A percentile compares a stretch with the other conserved stretches of the same genome.
Conservation (phyloP, 2,888 invertebrate genomes). For the Lottia scabra region DNA sequence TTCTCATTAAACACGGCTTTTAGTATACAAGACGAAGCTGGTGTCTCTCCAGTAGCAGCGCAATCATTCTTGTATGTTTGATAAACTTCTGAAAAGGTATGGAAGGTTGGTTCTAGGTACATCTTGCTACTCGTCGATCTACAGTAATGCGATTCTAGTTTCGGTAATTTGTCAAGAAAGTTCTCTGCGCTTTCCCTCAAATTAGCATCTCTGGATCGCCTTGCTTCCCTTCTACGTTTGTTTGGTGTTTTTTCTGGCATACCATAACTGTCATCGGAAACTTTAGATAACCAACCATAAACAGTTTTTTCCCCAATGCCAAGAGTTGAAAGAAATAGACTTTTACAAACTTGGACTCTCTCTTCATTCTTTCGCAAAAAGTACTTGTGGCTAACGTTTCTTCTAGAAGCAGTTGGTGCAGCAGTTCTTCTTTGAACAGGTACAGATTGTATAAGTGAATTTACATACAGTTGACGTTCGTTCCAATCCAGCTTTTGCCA, state of each 20-base stretch:
- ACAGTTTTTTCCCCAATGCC: slow-evolving; percentile 31
- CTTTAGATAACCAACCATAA: slow-evolving; percentile 25
- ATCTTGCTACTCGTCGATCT: slow-evolving; percentile 11
- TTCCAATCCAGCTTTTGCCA: background rate
- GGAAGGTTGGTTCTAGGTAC: no score
- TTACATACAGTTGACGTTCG: background rate
- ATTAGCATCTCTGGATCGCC: background rate
- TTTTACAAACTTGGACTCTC: slow-evolving; percentile 30
- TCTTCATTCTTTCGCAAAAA: slow-evolving; percentile 18
- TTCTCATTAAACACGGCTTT: background rate
- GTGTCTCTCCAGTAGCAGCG: background rate
- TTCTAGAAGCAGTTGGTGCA: slow-evolving; percentile 9
- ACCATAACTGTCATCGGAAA: slow-evolving; percentile 6
- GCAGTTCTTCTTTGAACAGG: no score
- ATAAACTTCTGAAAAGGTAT: slow-evolving; percentile 8
- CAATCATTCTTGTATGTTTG: background rate
- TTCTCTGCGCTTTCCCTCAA: background rate
- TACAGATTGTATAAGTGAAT: background rate
- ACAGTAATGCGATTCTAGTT: slow-evolving; percentile 22
- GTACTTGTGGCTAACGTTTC: slow-evolving; percentile 12
- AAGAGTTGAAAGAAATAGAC: slow-evolving; percentile 35
- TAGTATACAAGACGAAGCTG: background rate
- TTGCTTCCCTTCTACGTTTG: background rate
- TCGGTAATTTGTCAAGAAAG: slow-evolving; percentile 13
- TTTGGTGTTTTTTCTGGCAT: background rate